A percentile compares a stretch with the other conserved stretches of the same genome.
Conservation (phyloP, 2,888 invertebrate genomes). For the Tachina lurida region DNA sequence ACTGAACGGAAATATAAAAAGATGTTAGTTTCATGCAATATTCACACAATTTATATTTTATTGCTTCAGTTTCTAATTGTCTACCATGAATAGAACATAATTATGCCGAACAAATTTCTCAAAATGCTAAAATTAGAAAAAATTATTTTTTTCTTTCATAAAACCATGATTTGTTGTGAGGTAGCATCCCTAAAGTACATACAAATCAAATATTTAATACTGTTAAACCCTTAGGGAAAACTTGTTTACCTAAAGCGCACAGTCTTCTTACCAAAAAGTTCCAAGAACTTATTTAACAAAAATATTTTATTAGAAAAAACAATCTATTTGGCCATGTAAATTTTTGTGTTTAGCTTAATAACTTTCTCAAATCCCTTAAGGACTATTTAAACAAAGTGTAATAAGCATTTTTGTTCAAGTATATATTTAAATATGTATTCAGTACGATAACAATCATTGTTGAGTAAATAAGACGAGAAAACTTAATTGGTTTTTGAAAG, state of each 20-base stretch:
- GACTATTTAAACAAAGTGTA: constrained; percentile 25
- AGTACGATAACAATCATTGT: background rate
- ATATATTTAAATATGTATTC: background rate
- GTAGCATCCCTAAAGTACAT: background rate
- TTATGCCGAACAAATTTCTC: too few relatives aligned
- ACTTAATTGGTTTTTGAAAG: background rate
- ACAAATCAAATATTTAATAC: background rate
- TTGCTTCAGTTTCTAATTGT: too few relatives aligned
- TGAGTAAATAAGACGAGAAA: background rate
- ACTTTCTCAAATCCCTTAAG: constrained; percentile 9
- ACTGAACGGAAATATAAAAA: too few relatives aligned
- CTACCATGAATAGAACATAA: too few relatives aligned
- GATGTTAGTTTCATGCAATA: too few relatives aligned
- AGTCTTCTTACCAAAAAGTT: background rate
- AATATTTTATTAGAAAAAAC: background rate
- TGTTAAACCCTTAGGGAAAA: background rate
- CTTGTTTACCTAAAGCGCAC: background rate
- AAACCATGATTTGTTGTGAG: too few relatives aligned
- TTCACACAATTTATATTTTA: too few relatives aligned
- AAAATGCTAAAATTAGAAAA: too few relatives aligned
- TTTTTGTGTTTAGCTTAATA: background rate
- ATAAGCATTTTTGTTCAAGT: constrained; percentile 3
- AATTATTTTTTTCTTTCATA: too few relatives aligned
- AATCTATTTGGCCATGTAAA: background rate
- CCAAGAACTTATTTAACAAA: background rate